These are phyloP conservation scores for Ifrita kowaldi DNA, from an alignment of 2,113 vertebrate genomes.

Conservation along the genomic window DNA sequence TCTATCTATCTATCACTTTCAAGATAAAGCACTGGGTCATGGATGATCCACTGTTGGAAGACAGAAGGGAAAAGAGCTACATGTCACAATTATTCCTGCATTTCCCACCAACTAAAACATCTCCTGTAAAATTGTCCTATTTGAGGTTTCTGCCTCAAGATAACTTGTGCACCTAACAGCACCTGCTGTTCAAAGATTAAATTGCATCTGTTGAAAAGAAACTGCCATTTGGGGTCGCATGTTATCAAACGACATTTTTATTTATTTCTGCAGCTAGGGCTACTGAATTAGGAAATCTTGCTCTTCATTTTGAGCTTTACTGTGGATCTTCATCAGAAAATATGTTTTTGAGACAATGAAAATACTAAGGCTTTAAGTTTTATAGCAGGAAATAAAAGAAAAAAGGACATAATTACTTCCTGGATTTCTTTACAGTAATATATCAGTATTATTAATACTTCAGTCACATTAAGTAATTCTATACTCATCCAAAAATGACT, in stretches of 20 bases:
- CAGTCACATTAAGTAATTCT: background rate
- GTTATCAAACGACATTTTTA: slow-evolving; percentile 15
- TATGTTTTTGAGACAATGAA: background rate
- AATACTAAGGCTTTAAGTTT: background rate
- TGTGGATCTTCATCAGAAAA: background rate
- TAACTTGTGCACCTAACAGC: slow-evolving; percentile 53
- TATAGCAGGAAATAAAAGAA: background rate
- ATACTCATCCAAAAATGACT: background rate
- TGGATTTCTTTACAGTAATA: background rate
- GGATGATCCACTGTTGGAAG: background rate
- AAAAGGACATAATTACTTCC: background rate
- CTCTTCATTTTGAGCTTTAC: background rate
- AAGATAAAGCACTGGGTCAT: background rate
- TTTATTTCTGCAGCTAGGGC: slow-evolving; percentile 15
- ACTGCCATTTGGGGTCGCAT: background rate
- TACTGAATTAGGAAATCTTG: background rate
- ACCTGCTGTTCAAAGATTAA: slow-evolving; percentile 64
- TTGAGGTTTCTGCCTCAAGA: slow-evolving; percentile 48
- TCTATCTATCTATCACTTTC: fast-evolving
- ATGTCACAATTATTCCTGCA: background rate
- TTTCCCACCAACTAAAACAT: slow-evolving; percentile 10
- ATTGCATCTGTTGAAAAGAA: slow-evolving; percentile 43
- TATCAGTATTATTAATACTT: background rate
- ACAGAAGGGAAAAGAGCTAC: background rate
- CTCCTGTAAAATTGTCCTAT: slow-evolving; percentile 25